Base-by-base conservation (phyloP, 35 echinoderm and acorn worm genomes). In the Nesometra sesokonis region DNA sequence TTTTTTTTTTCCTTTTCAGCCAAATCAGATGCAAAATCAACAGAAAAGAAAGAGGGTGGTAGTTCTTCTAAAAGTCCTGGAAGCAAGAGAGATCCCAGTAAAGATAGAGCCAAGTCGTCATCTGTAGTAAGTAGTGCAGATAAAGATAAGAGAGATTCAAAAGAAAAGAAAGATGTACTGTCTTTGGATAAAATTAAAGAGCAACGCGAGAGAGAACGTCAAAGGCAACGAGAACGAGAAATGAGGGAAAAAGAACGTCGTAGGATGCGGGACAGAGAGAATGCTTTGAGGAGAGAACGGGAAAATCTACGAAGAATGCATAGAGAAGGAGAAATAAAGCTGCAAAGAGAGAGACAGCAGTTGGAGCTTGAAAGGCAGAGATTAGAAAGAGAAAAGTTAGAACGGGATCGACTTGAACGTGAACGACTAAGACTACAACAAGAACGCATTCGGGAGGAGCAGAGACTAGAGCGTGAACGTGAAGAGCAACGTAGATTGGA, bases 151-250 rank as follows among this genome's bases (percentile, higher is more conserved):
- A 82, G 30, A 19, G 87, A 82, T 46, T n/a, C 32, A 34, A 82
- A 29, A 15, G 90, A 90, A n/a, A 89, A 87, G 37, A 91, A 93
- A 52, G 94, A 97, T 36, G 84, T 97, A 29, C 77, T 97, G 19
- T 97, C 94, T 1, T 80, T 97, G 34, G 94, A 97, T 35, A 93
- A 97, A 89, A 97, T 97, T 37, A 90, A 93, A 78, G 94, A 97
- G 52, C 88, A 97, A 52, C 87, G 94, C 31, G 88, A 93, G 29
- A 93, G 88, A 79, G 91, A 93, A 39, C 87, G 94, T 78, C 86
- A 90, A 32, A 85, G 87, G 11, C 93, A 97, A 27, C 84, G 91
- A 38, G 94, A 94, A 46, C 76, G 90, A 33, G 90, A 91, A 33
- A 38, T 82, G 33, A 83, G 96, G 39, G 92, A 94, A 35, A 84